These are phyloP conservation scores for Alectura lathami DNA, from an alignment of 2,113 vertebrate species.

Conservation along the genomic window DNA sequence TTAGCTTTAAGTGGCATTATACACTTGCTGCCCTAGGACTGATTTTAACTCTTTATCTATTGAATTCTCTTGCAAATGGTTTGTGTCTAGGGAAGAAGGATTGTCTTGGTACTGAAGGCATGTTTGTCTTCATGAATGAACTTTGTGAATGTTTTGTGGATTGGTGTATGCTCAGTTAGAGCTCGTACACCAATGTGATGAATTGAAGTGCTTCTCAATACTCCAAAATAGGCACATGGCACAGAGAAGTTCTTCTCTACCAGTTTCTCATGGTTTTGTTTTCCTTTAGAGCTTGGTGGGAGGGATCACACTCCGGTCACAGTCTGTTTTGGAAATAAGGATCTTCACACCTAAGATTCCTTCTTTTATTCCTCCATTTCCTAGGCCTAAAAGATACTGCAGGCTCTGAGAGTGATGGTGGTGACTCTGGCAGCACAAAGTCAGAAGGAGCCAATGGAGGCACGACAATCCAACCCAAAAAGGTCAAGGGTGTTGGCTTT, in stretches of 20 bases:
- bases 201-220: neutral
- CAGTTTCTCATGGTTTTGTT: neutral
- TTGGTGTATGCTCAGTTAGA: constrained; percentile 19
- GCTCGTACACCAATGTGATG: neutral
- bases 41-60: constrained; percentile 26
- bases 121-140: neutral
- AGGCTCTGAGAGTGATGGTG: constrained; percentile 93
- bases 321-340: neutral
- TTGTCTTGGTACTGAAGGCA: neutral
- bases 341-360: constrained; percentile 7
- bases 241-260: neutral
- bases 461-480: constrained; percentile 92
- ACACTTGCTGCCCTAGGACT: neutral
- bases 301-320: neutral
- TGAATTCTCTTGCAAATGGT: neutral
- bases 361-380: constrained; percentile 44
- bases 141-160: constrained; percentile 16
- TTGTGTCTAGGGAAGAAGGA: neutral
- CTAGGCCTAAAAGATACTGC: constrained; percentile 91
- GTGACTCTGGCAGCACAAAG: constrained; percentile 86
- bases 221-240: neutral
- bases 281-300: neutral
- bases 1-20: constrained; percentile 5
- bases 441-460: constrained; percentile 89
- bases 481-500: constrained; percentile 94